A percentile compares a stretch with the other conserved stretches of the same genome.
These are phyloP conservation scores for Pseudomyrmex pallidus DNA, from an alignment of 1,140 invertebrate genomes.

Conservation along the genomic window DNA sequence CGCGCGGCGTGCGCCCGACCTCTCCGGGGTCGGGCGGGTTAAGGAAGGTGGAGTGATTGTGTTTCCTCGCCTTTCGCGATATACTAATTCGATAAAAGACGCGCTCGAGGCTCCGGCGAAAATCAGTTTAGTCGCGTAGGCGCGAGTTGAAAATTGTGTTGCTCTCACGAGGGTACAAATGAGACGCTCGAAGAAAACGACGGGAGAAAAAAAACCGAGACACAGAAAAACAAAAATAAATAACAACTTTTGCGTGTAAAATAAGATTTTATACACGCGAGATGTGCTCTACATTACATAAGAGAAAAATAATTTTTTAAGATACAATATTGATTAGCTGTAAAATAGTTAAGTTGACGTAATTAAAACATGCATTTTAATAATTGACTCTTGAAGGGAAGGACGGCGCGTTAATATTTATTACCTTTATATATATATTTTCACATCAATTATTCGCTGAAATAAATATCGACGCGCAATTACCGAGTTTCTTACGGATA, in stretches of 20 bases:
- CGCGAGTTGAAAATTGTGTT: conserved; percentile 74
- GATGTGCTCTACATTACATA: neutral
- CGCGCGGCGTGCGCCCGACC: neutral
- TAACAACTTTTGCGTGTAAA: neutral
- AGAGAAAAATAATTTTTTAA: too few relatives aligned
- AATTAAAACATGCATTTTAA: too few relatives aligned
- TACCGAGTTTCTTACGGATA: neutral
- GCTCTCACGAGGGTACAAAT: conserved; percentile 49
- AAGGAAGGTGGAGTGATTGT: conserved; percentile 45
- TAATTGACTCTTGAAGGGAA: neutral
- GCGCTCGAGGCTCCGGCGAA: conserved; percentile 54
- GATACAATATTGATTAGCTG: too few relatives aligned
- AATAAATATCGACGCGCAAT: conserved; percentile 11
- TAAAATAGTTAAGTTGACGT: too few relatives aligned
- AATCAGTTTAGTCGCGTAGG: conserved; percentile 76
- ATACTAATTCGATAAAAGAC: conserved; percentile 72
- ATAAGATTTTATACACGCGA: conserved; percentile 9
- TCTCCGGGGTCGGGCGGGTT: conserved; percentile 8
- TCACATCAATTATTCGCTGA: too few relatives aligned
- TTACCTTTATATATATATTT: neutral
- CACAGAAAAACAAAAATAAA: conserved; percentile 15
- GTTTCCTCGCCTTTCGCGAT: conserved; percentile 63
- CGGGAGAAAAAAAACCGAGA: conserved; percentile 20
- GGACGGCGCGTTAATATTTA: neutral
- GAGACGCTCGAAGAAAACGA: conserved; percentile 21